phyloP scores from a whole-genome alignment of 2,888 invertebrate genomes.

The Xanthia icteritia region DNA sequence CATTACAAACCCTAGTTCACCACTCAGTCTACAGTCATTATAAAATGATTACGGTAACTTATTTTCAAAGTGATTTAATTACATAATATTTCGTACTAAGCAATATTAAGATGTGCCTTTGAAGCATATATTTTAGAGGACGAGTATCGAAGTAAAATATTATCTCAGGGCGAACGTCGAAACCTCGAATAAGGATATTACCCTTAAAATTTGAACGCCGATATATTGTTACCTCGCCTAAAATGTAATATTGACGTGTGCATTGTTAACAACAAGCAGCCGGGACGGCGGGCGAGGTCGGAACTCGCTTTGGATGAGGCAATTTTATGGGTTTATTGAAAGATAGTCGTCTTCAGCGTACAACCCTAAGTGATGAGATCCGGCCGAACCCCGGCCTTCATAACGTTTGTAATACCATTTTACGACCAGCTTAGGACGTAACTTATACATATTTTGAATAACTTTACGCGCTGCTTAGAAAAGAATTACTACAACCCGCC shows the following conservation, averaged over 20 bases:
- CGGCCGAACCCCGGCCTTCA: conserved; percentile 85
- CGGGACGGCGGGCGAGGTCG: conserved; percentile 69
- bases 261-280: conserved; percentile 80
- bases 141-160: conserved; percentile 79
- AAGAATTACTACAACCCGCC: conserved; percentile 81
- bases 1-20: background rate
- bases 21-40: background rate
- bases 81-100: conserved; percentile 1
- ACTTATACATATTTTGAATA: conserved; percentile 89
- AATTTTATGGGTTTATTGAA: conserved; percentile 87
- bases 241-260: conserved; percentile 85
- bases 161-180: conserved; percentile 78
- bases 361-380: conserved; percentile 88
- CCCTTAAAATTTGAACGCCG: conserved; percentile 82
- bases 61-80: conserved; percentile 6
- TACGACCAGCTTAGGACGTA: conserved; percentile 87
- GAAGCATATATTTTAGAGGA: conserved; percentile 79
- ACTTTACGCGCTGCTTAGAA: conserved; percentile 85
- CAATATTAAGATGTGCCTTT: conserved; percentile 71
- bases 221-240: conserved; percentile 83
- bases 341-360: conserved; percentile 83
- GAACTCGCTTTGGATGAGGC: conserved; percentile 77
- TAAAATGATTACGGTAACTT: background rate
- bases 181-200: conserved; percentile 79
- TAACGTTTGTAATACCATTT: conserved; percentile 89